phyloP scores from a whole-genome alignment of 2,888 invertebrate genomes.

The Cordilura impudica region DNA sequence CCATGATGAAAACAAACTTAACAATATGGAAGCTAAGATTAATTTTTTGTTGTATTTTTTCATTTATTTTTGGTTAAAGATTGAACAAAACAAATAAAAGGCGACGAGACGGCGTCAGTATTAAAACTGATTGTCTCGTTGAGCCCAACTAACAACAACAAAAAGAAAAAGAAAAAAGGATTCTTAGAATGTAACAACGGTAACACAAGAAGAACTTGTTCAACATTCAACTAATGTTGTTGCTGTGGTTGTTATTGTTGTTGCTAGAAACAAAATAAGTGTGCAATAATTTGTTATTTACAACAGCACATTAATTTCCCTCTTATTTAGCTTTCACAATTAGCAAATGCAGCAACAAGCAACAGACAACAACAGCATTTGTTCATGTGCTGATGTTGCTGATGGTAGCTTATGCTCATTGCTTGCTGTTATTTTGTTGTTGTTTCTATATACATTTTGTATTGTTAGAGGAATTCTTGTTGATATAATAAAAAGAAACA shows the following conservation, averaged over 20 bases:
- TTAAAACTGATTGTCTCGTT: constrained; percentile 62
- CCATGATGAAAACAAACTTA: constrained; percentile 48
- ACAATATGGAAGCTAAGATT: constrained; percentile 42
- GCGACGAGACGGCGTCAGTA: constrained; percentile 63
- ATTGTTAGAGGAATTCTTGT: constrained; percentile 51
- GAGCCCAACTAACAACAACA: constrained; percentile 37
- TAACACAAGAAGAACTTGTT: constrained; percentile 60
- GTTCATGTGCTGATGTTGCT: not conserved
- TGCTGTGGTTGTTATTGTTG: constrained; percentile 35
- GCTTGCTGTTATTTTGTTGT: constrained; percentile 32
- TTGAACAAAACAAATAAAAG: constrained; percentile 56
- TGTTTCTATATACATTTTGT: constrained; percentile 23
- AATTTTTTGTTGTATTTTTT: constrained; percentile 4
- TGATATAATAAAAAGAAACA: constrained; percentile 58
- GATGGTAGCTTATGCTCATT: not conserved
- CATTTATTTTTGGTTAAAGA: constrained; percentile 33
- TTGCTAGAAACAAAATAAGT: constrained; percentile 62
- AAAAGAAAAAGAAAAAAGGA: constrained; percentile 42
- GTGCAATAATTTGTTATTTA: constrained; percentile 68
- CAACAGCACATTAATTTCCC: constrained; percentile 66
- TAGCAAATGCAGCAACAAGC: constrained; percentile 55
- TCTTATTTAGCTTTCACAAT: constrained; percentile 59
- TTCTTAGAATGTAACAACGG: constrained; percentile 63
- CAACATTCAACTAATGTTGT: constrained; percentile 55
- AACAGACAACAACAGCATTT: constrained; percentile 17